These are phyloP conservation scores for Alcedo atthis DNA, from an alignment of 2,797 vertebrate genomes.

Conservation along the genomic window DNA sequence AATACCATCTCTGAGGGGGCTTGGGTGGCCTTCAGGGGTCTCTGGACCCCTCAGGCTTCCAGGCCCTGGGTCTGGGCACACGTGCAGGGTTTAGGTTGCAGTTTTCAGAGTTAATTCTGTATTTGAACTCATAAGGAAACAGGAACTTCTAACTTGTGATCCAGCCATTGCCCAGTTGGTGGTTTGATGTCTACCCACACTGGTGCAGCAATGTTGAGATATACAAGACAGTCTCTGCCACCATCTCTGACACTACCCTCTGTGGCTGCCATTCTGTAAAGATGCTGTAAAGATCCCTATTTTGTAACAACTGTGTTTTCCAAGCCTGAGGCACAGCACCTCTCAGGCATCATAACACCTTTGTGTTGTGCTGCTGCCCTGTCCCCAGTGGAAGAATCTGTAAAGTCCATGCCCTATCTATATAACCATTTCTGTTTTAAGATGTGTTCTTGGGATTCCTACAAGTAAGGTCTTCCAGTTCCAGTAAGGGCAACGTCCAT, in stretches of 20 bases:
- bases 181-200: no score
- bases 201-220: no score
- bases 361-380: not conserved
- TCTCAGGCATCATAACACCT: accelerated
- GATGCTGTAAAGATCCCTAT: not conserved
- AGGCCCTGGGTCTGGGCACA: no score
- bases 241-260: not conserved
- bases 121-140: no score
- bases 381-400: not conserved
- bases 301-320: not conserved
- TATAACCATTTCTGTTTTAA: not conserved
- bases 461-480: not conserved
- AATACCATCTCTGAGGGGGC: no score
- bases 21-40: no score
- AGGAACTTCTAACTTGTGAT: no score
- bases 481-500: not conserved
- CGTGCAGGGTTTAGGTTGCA: no score
- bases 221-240: no score
- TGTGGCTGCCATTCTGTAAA: not conserved
- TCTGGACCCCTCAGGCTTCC: no score
- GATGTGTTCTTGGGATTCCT: not conserved
- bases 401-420: not conserved
- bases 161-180: no score
- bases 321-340: not conserved
- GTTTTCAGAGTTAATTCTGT: no score